Evolutionary conservation across 2,797 vertebrate species (phyloP), one percentile per base, ranked within the genome.

Genomic region (Nothura maculosa): DNA sequence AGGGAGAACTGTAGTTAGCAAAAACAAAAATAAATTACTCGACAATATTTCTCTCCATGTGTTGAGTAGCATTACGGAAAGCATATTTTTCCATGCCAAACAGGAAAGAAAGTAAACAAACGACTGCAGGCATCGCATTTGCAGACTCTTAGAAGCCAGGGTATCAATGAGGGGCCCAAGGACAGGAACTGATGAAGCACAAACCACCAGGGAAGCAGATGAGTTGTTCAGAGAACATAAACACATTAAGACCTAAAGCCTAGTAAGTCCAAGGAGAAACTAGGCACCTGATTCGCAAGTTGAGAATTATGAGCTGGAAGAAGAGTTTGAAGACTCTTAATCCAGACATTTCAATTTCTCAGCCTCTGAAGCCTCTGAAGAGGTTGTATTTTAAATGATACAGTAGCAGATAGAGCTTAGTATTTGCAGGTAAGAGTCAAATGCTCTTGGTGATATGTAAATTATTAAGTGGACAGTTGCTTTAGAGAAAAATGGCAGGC

Each of bases 181-280:
- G 88, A 47, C 90, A 96, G 94, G 93, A 96, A 95, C 79, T 96
- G 94, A 90, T 63, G 88, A 92, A 89, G 87, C 87, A 94, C 78
- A 94, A 85, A 72, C 73, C 84, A 77, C 89, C 28, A 27, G 80
- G 81, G 90, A 95, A 93, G 81, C 25, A 89, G 89, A 81, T 47
- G 92, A 92, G 66, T 54, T 85, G 94, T 94, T 77, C 79, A 93
- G 92, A 90, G 87, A 90, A 62, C 64, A 89, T 42, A 89, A 93
- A 92, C 69, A 88, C 50, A 45, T 67, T 78, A 94, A 96, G 9
- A 48, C 40, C 52, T 54, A n/a, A 78, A 64, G 72, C 30, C 63
- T 85, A 47, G 85, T 70, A 90, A 91, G n/a, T 25, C 38, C 24
- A 63, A 12, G 58, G 43, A 89, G 87, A 82, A 76, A 60, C 45